Percentiles rank a stretch among this genome's conserved stretches.
Conservation (phyloP, 1,140 invertebrate genomes). For the Odontomachus brunneus region DNA sequence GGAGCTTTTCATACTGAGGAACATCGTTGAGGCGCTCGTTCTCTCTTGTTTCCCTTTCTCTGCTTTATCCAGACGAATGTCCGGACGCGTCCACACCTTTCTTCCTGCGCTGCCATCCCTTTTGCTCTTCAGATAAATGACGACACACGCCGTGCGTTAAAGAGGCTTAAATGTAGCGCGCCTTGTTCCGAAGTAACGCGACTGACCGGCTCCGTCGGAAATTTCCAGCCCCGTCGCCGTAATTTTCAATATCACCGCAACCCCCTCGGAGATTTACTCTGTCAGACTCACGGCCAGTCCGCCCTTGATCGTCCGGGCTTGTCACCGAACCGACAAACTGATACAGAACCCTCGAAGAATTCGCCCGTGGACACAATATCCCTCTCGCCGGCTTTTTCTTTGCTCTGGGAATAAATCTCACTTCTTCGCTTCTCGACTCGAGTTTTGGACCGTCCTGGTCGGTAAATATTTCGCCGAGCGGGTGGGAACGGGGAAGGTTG, state of each 20-base stretch:
- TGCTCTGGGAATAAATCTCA: constrained; percentile 43
- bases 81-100: too few relatives aligned
- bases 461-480: constrained; percentile 41
- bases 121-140: not conserved
- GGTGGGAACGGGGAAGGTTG: not conserved
- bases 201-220: not conserved
- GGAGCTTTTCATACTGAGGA: too few relatives aligned
- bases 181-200: not conserved
- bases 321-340: constrained; percentile 33
- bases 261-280: not conserved
- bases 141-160: not conserved
- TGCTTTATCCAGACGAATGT: not conserved
- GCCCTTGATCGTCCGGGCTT: not conserved
- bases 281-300: not conserved
- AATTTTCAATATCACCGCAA: constrained; percentile 22
- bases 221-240: not conserved
- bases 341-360: constrained; percentile 17
- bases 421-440: constrained; percentile 16
- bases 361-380: constrained; percentile 30
- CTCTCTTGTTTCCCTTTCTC: not conserved
- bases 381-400: constrained; percentile 13
- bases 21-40: too few relatives aligned
- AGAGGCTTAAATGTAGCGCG: not conserved
- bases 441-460: constrained; percentile 6
- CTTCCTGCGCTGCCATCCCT: too few relatives aligned